Evolutionary conservation across 2,797 vertebrate species (phyloP).

Genomic region (Cryptoprocta ferox): DNA sequence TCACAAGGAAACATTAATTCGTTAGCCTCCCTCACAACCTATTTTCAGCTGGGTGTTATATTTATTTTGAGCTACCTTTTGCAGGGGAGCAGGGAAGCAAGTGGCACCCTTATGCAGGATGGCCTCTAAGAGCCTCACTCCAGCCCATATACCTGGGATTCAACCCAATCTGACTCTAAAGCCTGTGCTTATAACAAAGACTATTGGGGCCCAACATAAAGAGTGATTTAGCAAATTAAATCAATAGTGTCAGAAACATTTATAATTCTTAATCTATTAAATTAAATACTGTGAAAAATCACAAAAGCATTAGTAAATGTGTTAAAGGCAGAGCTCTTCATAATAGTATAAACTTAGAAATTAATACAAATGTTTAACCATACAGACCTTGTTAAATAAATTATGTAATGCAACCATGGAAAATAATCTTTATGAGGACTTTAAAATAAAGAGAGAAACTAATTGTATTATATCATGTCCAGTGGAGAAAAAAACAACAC

Average conservation of each 20-base stretch:
- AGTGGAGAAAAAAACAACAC: background rate
- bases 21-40: background rate
- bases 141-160: background rate
- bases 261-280: slow-evolving; percentile 49
- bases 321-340: background rate
- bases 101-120: background rate
- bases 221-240: slow-evolving; percentile 32
- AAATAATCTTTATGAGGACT: slow-evolving; percentile 34
- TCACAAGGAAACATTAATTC: background rate
- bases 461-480: background rate
- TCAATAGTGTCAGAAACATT: slow-evolving; percentile 12
- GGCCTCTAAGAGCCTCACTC: background rate
- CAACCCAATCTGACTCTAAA: background rate
- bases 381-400: background rate
- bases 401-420: background rate
- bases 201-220: background rate
- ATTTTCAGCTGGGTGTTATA: background rate
- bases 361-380: slow-evolving; percentile 20
- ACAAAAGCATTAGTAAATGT: background rate
- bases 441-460: background rate
- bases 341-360: background rate
- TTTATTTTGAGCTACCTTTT: background rate
- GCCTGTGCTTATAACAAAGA: background rate
- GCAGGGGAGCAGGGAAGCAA: too few species aligned
- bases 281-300: slow-evolving; percentile 40